A percentile compares a stretch with the other conserved stretches of the same genome.
These are phyloP conservation scores for Palythoa grandiflora DNA, from an alignment of 92 coral and sea anemone species.

Conservation along the genomic window DNA sequence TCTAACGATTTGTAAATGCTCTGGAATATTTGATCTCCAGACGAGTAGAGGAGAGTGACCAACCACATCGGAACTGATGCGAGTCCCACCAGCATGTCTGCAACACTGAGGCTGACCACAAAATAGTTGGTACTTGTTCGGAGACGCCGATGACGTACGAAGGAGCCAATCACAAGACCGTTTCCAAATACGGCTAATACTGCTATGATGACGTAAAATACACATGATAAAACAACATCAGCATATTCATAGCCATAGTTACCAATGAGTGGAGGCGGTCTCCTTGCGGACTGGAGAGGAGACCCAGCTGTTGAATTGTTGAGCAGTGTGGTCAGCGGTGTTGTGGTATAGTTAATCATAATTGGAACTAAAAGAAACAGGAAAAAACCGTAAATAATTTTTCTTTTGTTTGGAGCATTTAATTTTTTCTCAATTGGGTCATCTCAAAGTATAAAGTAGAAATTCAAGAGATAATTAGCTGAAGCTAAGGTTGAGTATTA, in stretches of 20 bases:
- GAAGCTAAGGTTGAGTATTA: too few species aligned
- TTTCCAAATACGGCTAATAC: slow-evolving; percentile 86
- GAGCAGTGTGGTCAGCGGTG: not conserved
- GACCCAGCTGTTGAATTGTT: not conserved
- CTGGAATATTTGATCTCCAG: slow-evolving; percentile 29
- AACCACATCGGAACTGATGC: slow-evolving; percentile 87
- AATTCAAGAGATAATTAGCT: too few species aligned
- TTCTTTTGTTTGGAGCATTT: too few species aligned
- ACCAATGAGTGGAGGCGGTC: slow-evolving; percentile 64
- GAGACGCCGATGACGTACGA: slow-evolving; percentile 78
- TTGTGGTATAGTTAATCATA: slow-evolving; percentile 1
- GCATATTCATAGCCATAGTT: slow-evolving; percentile 14
- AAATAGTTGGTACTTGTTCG: slow-evolving; percentile 88
- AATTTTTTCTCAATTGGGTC: too few species aligned
- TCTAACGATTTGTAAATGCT: slow-evolving; percentile 66
- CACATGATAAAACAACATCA: slow-evolving; percentile 62
- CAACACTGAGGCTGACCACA: slow-evolving; percentile 82
- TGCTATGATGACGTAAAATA: slow-evolving; percentile 78
- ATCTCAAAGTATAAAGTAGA: too few species aligned
- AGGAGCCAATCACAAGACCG: slow-evolving; percentile 85
- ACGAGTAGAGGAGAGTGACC: slow-evolving; percentile 54
- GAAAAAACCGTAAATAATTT: too few species aligned
- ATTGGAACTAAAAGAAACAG: slow-evolving; percentile 5
- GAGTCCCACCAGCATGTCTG: slow-evolving; percentile 81
- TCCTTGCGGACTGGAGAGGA: slow-evolving; percentile 18